A percentile compares a stretch with the other conserved stretches of the same genome.
These are phyloP conservation scores for Sphaerophoria rueppellii DNA, from an alignment of 2,888 invertebrate species.

Conservation along the genomic window DNA sequence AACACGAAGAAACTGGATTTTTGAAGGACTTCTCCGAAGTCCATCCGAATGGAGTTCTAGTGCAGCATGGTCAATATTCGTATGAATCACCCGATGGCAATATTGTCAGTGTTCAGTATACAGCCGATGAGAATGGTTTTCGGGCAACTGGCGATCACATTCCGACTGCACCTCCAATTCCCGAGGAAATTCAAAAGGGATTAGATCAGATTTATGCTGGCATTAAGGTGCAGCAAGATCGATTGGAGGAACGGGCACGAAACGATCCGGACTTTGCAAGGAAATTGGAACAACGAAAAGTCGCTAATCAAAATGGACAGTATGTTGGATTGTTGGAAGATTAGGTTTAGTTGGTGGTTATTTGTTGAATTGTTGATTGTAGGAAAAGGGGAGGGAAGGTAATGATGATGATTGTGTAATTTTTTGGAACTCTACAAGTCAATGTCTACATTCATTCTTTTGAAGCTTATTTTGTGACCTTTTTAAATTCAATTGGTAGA, in stretches of 20 bases:
- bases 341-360: constrained; percentile 12
- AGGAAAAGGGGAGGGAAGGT: background rate
- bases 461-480: too few relatives aligned
- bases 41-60: constrained; percentile 86
- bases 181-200: constrained; percentile 93
- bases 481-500: too few relatives aligned
- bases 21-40: constrained; percentile 87
- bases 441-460: too few relatives aligned
- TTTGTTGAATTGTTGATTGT: too few relatives aligned
- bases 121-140: constrained; percentile 92
- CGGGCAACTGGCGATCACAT: constrained; percentile 91
- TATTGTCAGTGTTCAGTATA: constrained; percentile 88
- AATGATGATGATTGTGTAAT: background rate
- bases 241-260: constrained; percentile 83
- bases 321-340: constrained; percentile 83
- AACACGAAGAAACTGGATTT: constrained; percentile 90
- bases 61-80: constrained; percentile 90
- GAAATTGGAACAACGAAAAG: constrained; percentile 80
- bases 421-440: too few relatives aligned
- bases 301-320: constrained; percentile 86
- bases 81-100: constrained; percentile 92
- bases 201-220: constrained; percentile 93
- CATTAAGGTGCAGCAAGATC: constrained; percentile 85
- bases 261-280: constrained; percentile 82
- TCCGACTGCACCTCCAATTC: constrained; percentile 92